Evolutionary conservation across 2,888 invertebrate genomes (phyloP).

Genomic region (Lasioglossum marginatum): DNA sequence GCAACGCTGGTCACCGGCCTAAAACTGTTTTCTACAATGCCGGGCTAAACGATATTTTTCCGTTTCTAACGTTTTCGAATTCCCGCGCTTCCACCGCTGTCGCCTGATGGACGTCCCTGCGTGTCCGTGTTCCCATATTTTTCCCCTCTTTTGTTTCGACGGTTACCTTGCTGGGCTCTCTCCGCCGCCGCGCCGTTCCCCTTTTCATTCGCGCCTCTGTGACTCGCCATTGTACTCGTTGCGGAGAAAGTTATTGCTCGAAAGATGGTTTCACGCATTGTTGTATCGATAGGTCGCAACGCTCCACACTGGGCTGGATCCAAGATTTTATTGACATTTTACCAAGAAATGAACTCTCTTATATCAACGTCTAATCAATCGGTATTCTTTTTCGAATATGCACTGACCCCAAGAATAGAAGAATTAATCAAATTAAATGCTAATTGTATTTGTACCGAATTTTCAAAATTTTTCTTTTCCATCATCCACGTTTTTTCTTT

Average conservation of each 20-base stretch:
- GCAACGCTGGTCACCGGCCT: slow-evolving; percentile 75
- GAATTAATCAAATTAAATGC: no score
- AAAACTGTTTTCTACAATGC: slow-evolving; percentile 79
- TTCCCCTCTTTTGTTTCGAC: neutral
- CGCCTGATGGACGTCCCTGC: slow-evolving; percentile 17
- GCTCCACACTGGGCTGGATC: neutral
- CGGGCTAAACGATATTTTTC: slow-evolving; percentile 77
- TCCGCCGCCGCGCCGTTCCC: neutral
- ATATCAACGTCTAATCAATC: no score
- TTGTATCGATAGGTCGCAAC: slow-evolving; percentile 1
- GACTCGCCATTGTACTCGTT: slow-evolving; percentile 4
- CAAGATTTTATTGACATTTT: no score
- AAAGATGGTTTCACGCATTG: slow-evolving; percentile 6
- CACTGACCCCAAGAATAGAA: no score
- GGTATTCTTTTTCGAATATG: no score
- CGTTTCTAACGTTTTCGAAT: slow-evolving; percentile 58
- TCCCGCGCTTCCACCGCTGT: slow-evolving; percentile 17
- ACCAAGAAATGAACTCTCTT: no score
- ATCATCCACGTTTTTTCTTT: no score
- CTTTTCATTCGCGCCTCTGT: neutral
- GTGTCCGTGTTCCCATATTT: slow-evolving; percentile 29
- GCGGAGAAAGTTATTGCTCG: slow-evolving; percentile 8
- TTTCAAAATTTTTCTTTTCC: no score
- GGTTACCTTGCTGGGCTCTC: neutral
- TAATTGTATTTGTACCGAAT: no score